Base-by-base conservation (phyloP, 2,888 invertebrate species). In the Thalpophila matura region DNA sequence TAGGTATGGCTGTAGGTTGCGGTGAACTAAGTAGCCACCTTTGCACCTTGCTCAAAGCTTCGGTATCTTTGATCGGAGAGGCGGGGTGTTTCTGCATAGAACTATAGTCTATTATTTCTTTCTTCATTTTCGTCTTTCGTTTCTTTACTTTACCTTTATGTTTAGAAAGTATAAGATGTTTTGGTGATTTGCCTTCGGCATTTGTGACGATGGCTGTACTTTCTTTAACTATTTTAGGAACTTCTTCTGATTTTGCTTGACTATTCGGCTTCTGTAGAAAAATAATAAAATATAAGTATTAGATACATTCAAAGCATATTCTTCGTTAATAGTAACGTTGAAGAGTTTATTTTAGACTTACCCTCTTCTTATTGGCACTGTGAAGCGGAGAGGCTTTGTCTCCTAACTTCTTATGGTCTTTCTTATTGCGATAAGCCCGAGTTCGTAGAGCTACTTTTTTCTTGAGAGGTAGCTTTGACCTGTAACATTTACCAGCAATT, bases 401-500 rank as follows among this genome's bases (percentile, higher is more conserved):
- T 54, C 91, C 91, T 81, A 83, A 87, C 77, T 93, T 88, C 68
- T 92, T 92, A 64, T 86, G 88, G 40, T 95, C 91, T 81, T 96
- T 95, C 84, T 95, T 95, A 81, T 92, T 95, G 78, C 96, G 95
- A 79, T 96, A 95, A 18, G 95, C 95, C 59, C 95, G 91, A 22
- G 96, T 95, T 80, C 96, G 95, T 69, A 96, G 95, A 35, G 96
- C 96, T 20, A 98, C 98, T 90, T 98, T 98, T 89, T 97, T 97
- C 93, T 98, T 98, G 72, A 98, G 96, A 38, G 98, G 98, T 60
- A 98, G 95, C 92, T 98, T 98, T 49, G 98, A 97, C 74, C 98
- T 96, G 85, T n/a, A 89, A 88, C 37, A 50, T 35, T 20, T 38
- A 20, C 35, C 9, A 31, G 26, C 9, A 51, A n/a, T n/a, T n/a